phyloP scores from a whole-genome alignment of 2,888 invertebrate genomes.

The Acheta domesticus region DNA sequence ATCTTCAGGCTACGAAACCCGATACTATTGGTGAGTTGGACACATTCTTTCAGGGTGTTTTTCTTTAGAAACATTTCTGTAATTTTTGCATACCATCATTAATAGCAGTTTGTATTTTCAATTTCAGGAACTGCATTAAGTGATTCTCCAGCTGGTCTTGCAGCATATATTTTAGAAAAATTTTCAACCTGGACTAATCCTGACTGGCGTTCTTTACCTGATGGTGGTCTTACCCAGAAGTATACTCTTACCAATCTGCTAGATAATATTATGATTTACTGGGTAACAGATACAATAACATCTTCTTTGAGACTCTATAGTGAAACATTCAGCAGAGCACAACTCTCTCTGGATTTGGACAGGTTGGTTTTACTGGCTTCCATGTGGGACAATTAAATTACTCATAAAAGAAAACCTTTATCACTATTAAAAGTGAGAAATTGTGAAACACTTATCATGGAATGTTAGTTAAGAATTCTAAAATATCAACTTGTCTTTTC shows the following conservation, averaged over 20 bases:
- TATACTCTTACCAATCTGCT: conserved; percentile 52
- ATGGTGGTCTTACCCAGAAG: conserved; percentile 50
- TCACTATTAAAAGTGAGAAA: too few relatives aligned
- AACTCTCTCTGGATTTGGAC: conserved; percentile 26
- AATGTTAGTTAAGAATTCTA: too few relatives aligned
- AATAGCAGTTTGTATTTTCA: neutral
- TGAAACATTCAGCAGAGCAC: conserved; percentile 41
- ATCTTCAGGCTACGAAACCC: conserved; percentile 54
- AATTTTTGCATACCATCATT: too few relatives aligned
- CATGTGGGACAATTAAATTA: neutral
- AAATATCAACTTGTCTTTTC: neutral
- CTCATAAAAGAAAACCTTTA: neutral
- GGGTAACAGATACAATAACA: conserved; percentile 49
- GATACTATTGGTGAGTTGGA: conserved; percentile 50
- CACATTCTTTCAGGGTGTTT: conserved; percentile 35
- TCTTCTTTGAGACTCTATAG: conserved; percentile 50
- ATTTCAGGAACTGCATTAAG: conserved; percentile 46
- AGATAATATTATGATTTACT: conserved; percentile 56
- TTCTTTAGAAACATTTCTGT: too few relatives aligned
- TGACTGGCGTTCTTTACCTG: conserved; percentile 41
- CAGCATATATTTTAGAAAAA: conserved; percentile 56
- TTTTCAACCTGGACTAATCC: conserved; percentile 51
- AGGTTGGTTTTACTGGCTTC: conserved; percentile 5
- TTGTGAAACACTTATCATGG: too few relatives aligned
- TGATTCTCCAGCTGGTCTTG: conserved; percentile 53